Conservation (phyloP, 2,888 invertebrate species). For the Eupithecia exiguata region DNA sequence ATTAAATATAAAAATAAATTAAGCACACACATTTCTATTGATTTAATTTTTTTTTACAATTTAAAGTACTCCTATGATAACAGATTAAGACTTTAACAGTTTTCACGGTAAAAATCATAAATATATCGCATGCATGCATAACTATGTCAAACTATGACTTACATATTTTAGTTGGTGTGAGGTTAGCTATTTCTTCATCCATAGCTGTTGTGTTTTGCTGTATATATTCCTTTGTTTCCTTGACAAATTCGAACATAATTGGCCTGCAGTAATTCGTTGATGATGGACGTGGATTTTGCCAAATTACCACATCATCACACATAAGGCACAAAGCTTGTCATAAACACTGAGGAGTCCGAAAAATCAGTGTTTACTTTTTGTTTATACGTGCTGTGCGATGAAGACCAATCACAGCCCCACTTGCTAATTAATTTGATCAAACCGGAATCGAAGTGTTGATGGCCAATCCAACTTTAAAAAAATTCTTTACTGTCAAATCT, state of each 20-base stretch:
- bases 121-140: background rate
- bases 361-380: no score
- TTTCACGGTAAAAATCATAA: background rate
- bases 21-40: background rate
- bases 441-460: no score
- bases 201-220: constrained; percentile 14
- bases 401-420: no score
- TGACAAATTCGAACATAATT: constrained; percentile 25
- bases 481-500: no score
- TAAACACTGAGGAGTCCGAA: no score
- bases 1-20: background rate
- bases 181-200: constrained; percentile 21
- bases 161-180: background rate
- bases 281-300: constrained; percentile 37
- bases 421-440: no score
- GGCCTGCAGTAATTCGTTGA: constrained; percentile 36
- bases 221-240: constrained; percentile 16
- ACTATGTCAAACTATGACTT: background rate
- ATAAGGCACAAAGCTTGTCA: no score
- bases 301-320: constrained; percentile 25
- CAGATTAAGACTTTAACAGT: background rate
- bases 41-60: background rate
- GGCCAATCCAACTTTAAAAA: no score
- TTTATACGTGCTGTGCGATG: no score
- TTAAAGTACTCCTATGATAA: background rate